Base-by-base conservation (phyloP, 2,888 invertebrate genomes). In the Globia sparganii region DNA sequence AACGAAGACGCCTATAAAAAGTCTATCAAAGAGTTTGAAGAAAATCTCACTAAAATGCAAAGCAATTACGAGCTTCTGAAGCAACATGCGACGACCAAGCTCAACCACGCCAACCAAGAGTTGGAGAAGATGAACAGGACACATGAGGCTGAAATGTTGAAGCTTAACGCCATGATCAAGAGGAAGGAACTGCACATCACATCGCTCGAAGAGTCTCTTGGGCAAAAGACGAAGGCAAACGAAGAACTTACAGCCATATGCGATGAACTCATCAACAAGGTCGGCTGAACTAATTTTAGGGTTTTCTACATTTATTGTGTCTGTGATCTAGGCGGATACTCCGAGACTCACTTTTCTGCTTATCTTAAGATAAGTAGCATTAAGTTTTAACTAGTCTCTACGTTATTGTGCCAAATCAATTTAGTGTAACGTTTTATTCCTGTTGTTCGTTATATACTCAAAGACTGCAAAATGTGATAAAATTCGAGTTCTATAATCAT, bases 151-250 rank as follows among this genome's bases (percentile, higher is more conserved):
- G 99, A 99, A 93, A 97, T 98, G n/a, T 97, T 98, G 74, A 98
- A 98, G 93, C 95, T 99, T 81, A 98, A 98, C 90, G 99, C 99
- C 15, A 97, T 98, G 95, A 97, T 98, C 71, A 98, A 98, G 92
- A 98, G 99, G 91, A 97, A 98, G 88, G 99, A 99, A 91, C 97
- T 99, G 86, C 98, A 98, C 87, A 97, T 98, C 72, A 97, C 97
- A 81, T 98, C 99, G 6, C 95, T 99, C 72, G 98, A 98, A 90
- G 98, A 98, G 90, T 97, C 98, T 69, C 96, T 99, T 61, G 97
- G 98, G 83, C 99, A 99, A 92, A 99, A 99, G 96, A 97, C 97
- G 2, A 98, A 98, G 93, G 99, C 99, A 92, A 99, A 99, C 92
- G 97, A 98, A 87, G 99, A 99, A 94, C 96, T 99, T 89, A 98